Percentiles rank a stretch among this genome's conserved stretches.
Evolutionary conservation across 2,888 invertebrate genomes (phyloP).

Genomic region (Ceramica pisi): DNA sequence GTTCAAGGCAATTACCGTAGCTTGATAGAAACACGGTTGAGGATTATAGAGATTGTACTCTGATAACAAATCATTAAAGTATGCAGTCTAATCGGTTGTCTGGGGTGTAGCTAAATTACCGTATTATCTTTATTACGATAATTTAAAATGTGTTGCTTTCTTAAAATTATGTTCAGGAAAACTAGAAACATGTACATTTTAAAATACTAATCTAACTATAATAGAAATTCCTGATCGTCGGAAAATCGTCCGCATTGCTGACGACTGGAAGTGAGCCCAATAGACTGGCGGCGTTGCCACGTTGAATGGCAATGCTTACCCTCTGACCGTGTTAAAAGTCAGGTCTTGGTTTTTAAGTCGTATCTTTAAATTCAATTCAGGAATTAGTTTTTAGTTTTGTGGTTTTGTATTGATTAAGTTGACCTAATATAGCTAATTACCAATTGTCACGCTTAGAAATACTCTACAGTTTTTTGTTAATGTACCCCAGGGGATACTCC

Average conservation of each 20-base stretch:
- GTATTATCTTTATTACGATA: slow-evolving; percentile 5
- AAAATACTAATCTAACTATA: too few species aligned
- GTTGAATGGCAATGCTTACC: too few species aligned
- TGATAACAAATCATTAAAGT: slow-evolving; percentile 33
- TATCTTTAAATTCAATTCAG: too few species aligned
- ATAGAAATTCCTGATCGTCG: too few species aligned
- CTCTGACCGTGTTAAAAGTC: too few species aligned
- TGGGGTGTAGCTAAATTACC: background rate
- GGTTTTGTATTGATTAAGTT: background rate
- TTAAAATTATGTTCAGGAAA: background rate
- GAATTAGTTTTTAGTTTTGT: too few species aligned
- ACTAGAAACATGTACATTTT: too few species aligned
- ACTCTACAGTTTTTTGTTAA: background rate
- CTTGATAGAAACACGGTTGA: slow-evolving; percentile 12
- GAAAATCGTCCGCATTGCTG: too few species aligned
- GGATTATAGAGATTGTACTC: slow-evolving; percentile 22
- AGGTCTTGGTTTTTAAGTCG: too few species aligned
- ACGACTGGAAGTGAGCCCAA: too few species aligned
- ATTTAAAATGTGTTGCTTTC: background rate
- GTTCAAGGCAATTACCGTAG: slow-evolving; percentile 21
- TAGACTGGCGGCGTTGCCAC: too few species aligned
- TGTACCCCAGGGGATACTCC: background rate
- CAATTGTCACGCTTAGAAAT: background rate
- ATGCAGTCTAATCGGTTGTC: slow-evolving; percentile 22
- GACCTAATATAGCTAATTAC: background rate